Percentiles rank a stretch among this genome's conserved stretches.
Evolutionary conservation across 2,888 invertebrate genomes (phyloP).

Genomic region (Apotomis turbidana): DNA sequence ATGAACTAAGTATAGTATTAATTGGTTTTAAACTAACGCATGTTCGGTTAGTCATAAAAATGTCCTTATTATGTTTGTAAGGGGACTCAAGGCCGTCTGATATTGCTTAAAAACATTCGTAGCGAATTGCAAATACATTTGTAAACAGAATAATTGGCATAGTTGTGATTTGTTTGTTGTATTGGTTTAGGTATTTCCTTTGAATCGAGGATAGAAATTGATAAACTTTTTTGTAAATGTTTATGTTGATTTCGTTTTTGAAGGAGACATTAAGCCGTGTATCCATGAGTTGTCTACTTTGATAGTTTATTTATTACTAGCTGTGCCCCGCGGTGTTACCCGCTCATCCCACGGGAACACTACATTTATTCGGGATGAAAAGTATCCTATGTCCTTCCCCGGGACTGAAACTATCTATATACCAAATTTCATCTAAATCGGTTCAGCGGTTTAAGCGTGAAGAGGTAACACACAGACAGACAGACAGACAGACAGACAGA

Average conservation of each 20-base stretch:
- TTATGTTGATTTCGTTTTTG: conserved; percentile 7
- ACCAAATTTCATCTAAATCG: too few relatives aligned
- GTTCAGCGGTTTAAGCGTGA: too few relatives aligned
- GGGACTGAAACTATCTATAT: too few relatives aligned
- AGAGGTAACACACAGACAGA: too few relatives aligned
- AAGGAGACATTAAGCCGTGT: too few relatives aligned
- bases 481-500: too few relatives aligned
- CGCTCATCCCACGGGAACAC: too few relatives aligned
- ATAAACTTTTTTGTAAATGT: background rate
- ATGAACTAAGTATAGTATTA: background rate
- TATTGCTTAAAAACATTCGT: background rate
- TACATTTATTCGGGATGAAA: too few relatives aligned
- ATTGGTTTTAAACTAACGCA: background rate
- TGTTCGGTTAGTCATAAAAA: background rate
- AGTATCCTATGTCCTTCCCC: too few relatives aligned
- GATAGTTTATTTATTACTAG: too few relatives aligned
- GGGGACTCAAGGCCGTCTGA: conserved; percentile 6
- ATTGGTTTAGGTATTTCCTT: conserved; percentile 13
- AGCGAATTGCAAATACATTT: background rate
- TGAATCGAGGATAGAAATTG: background rate
- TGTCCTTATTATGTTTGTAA: conserved; percentile 7
- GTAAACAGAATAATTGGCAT: conserved; percentile 33
- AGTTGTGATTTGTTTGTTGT: conserved; percentile 32
- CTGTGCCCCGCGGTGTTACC: too few relatives aligned
- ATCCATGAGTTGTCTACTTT: too few relatives aligned